Conservation (phyloP, 2,888 invertebrate species). For the Ectemnius lituratus region DNA sequence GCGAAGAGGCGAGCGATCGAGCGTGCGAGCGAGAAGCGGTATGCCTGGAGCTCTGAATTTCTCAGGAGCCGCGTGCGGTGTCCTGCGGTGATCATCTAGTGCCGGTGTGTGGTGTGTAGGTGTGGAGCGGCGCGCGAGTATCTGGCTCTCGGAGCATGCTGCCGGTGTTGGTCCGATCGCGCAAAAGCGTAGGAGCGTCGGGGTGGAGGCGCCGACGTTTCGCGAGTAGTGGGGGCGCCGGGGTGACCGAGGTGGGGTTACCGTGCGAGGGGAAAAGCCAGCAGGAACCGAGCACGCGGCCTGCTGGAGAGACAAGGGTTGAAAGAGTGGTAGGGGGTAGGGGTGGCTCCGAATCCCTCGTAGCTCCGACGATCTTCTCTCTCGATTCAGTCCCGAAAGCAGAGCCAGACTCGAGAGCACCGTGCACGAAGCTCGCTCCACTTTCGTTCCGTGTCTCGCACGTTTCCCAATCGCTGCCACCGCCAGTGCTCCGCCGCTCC, state of each 20-base stretch:
- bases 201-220: constrained; percentile 30
- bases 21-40: too few species aligned
- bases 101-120: too few species aligned
- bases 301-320: constrained; percentile 47
- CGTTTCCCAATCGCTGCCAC: constrained; percentile 23
- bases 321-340: constrained; percentile 45
- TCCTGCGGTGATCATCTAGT: neutral
- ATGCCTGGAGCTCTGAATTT: too few species aligned
- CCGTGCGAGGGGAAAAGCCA: constrained; percentile 6
- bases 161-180: constrained; percentile 42
- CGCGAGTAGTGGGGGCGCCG: constrained; percentile 39
- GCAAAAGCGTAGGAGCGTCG: constrained; percentile 34
- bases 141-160: constrained; percentile 1
- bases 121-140: too few species aligned
- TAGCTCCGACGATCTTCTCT: constrained; percentile 60
- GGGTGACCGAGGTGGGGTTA: neutral
- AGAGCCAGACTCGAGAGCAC: constrained; percentile 62
- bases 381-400: constrained; percentile 68
- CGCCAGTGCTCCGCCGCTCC: constrained; percentile 8
- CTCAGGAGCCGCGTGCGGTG: constrained; percentile 6
- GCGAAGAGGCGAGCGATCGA: too few species aligned
- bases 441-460: constrained; percentile 42
- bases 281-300: constrained; percentile 52
- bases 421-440: constrained; percentile 49
- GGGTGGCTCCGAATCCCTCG: constrained; percentile 62